Base-by-base conservation (phyloP, 2,888 invertebrate species). In the Coleophora deauratella region DNA sequence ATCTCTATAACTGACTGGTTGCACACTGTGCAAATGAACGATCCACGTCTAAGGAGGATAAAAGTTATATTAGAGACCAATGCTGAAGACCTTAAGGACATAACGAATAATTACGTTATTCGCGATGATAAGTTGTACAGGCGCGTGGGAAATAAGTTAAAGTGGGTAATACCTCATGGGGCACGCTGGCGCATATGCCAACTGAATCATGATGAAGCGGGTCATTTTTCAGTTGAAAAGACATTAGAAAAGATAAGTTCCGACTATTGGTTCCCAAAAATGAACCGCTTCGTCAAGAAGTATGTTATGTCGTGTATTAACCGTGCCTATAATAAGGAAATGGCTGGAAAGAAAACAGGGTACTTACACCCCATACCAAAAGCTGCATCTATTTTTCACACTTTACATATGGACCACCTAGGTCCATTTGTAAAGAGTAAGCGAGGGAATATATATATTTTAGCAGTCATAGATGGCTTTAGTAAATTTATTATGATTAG, bases 161-260 rank as follows among this genome's bases (percentile, higher is more conserved):
- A 51, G 37, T 66, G 62, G 58, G 59, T 63, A 1, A 66, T 68
- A 7, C 67, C 69, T 2, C 47, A 47, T 7, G 46, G 44, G 0
- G 54, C 55, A 1, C 52, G 63, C 0, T 59, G 49, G 45, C 57
- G 62, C 70, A 75, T 37, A n/a, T n/a, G n/a, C n/a, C n/a, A n/a
- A n/a, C n/a, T n/a, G n/a, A n/a, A n/a, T n/a, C n/a, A n/a, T n/a
- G 72, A 76, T 37, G 66, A 71, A 33, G 27, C 27, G 1, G 42
- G 38, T 3, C 38, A 38, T n/a, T 42, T 42, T 31, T 27, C 31
- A 2, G 6, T 31, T 10, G 42, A 42, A 1, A 42, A 42, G 11
- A 42, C 42, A 1, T 27, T 39, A 9, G 35, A 38, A 9, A 36
- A 34, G 10, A 38, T 45, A n/a, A 31, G 27, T 12, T n/a, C 34